phyloP scores from a whole-genome alignment of 2,113 vertebrate genomes.

The Leucopsar rothschildi region DNA sequence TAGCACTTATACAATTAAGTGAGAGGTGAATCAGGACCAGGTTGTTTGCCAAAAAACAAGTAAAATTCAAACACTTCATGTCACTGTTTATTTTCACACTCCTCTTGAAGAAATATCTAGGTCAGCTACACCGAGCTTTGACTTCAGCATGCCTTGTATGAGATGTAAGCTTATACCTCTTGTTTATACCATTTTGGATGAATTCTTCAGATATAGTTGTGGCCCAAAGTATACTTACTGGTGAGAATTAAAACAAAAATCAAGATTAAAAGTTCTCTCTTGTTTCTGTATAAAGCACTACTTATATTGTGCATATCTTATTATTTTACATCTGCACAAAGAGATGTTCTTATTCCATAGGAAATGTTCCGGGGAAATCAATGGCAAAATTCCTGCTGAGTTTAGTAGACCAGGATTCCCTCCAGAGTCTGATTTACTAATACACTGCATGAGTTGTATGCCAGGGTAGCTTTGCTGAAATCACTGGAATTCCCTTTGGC shows the following conservation, averaged over 20 bases:
- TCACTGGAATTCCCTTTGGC: not conserved
- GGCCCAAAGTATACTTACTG: not conserved
- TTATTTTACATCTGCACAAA: not conserved
- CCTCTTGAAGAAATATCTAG: constrained; percentile 30
- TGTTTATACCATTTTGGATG: not conserved
- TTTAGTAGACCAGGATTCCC: not conserved
- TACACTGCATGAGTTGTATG: not conserved
- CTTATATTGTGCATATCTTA: not conserved
- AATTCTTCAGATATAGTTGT: not conserved
- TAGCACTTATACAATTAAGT: constrained; percentile 50
- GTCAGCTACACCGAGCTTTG: not conserved
- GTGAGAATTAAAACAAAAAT: not conserved
- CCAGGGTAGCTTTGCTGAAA: not conserved
- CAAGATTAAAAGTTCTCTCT: not conserved
- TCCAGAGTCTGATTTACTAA: not conserved
- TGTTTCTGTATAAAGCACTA: not conserved
- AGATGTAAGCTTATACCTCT: not conserved
- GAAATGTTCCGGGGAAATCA: not conserved
- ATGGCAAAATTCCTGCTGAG: not conserved
- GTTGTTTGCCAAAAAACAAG: constrained; percentile 51
- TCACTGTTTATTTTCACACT: constrained; percentile 55
- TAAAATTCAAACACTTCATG: constrained; percentile 28
- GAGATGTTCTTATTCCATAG: not conserved
- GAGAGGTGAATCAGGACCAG: constrained; percentile 36
- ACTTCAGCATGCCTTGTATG: not conserved